Evolutionary conservation across 2,888 invertebrate genomes (phyloP), one percentile per base, ranked within the genome.

Genomic region (Eueremaeus valkanovi): DNA sequence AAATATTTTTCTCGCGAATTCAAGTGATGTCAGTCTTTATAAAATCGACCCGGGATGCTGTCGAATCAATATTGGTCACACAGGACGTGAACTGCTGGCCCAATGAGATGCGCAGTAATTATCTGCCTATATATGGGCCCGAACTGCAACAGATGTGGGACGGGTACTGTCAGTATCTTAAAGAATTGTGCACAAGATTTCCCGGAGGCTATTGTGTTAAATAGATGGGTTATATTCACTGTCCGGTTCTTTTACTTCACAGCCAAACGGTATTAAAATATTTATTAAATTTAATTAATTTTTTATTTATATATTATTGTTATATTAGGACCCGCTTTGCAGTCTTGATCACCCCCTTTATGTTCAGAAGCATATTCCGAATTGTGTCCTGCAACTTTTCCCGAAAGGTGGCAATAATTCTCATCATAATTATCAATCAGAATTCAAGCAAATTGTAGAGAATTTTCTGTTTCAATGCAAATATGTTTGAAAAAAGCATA

Each of bases 221-320:
- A 40, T 66, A 42, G 18, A 9, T 68, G 29, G 21, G 29, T 3
- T 8, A 5, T 6, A 74, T 74, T 29, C 24, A 49, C 21, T 74
- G 75, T 36, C 75, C 75, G 9, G 75, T 74, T 18, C 55, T 74
- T 24, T n/a, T 74, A 31, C n/a, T 74, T 45, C 75, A 74, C 45
- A 70, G 75, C 33, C 49, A 74, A 45, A 40, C 24, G 74, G 74
- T 74, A n/a, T 27, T 24, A n/a, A 2, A 24, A 3, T 3, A 18
- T 11, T 18, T 11, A 13, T 45, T 45, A 3, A n/a, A 45, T 45
- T 45, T 18, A 16, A 45, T 45, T 16, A 13, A 11, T 16, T 45
- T 8, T 36, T 8, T 8, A 8, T 11, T 55, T 21, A 27, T 24
- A 8, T 16, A 8, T 55, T 3, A 55, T 16, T 55, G 3, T 3